A percentile compares a stretch with the other conserved stretches of the same genome.
These are phyloP conservation scores for Pitangus sulphuratus DNA, from an alignment of 2,797 vertebrate genomes.

Conservation along the genomic window DNA sequence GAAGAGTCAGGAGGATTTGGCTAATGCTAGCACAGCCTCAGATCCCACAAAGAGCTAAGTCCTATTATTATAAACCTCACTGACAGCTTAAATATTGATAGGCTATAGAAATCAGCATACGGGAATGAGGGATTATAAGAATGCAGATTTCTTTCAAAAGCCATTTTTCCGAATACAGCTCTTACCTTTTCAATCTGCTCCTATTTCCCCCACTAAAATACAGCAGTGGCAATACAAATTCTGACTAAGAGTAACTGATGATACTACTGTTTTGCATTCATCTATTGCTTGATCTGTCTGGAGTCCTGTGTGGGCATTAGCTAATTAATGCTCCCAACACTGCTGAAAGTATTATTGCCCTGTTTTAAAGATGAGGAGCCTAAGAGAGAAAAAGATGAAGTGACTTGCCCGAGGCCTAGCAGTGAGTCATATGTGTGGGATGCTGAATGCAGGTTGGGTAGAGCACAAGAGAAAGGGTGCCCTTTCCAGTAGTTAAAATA, in stretches of 20 bases:
- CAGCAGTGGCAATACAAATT: slow-evolving; percentile 38
- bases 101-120: neutral
- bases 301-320: slow-evolving; percentile 44
- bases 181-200: neutral
- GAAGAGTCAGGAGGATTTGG: neutral
- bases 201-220: neutral
- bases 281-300: slow-evolving; percentile 41
- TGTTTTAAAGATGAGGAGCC: slow-evolving; percentile 23
- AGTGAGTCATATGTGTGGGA: slow-evolving; percentile 52
- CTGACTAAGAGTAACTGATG: slow-evolving; percentile 60
- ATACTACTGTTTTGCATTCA: slow-evolving; percentile 32
- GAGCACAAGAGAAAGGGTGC: neutral
- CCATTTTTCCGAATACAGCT: neutral
- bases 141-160: neutral
- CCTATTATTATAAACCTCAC: slow-evolving; percentile 2
- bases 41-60: neutral
- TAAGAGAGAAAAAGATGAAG: slow-evolving; percentile 47
- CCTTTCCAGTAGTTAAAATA: slow-evolving; percentile 26
- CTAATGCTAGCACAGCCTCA: neutral
- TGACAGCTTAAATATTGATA: slow-evolving; percentile 27
- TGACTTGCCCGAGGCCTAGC: slow-evolving; percentile 32
- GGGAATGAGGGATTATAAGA: neutral
- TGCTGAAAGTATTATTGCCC: slow-evolving; percentile 35
- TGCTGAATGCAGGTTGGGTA: slow-evolving; percentile 32
- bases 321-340: slow-evolving; percentile 47